Conservation (phyloP, 2,113 vertebrate genomes). For the Apistogramma diplotaenia region DNA sequence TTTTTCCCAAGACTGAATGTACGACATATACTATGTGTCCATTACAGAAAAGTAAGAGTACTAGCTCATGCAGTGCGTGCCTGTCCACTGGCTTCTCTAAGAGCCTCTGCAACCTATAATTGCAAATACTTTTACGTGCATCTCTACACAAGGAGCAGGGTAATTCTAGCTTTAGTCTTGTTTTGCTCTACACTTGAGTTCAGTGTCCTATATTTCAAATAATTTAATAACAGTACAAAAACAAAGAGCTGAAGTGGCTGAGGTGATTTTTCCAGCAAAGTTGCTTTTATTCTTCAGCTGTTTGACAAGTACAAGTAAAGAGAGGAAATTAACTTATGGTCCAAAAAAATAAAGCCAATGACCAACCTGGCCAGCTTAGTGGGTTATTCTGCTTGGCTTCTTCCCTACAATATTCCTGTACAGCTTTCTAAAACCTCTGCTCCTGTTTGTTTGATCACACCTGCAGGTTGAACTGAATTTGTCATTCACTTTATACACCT, state of each 20-base stretch:
- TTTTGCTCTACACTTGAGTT: background rate
- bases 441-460: background rate
- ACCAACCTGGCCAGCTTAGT: background rate
- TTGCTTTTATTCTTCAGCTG: background rate
- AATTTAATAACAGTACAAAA: background rate
- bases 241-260: background rate
- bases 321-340: background rate
- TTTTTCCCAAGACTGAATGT: background rate
- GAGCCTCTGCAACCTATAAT: background rate
- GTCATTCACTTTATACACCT: background rate
- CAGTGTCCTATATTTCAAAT: background rate
- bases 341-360: background rate
- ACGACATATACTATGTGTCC: background rate
- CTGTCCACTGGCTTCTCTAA: background rate
- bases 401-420: conserved; percentile 25
- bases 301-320: background rate
- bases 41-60: background rate
- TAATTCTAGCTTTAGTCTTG: background rate
- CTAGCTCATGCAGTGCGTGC: background rate
- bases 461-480: conserved; percentile 32
- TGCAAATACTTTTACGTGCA: background rate
- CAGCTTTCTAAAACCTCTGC: background rate
- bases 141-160: background rate
- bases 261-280: background rate
- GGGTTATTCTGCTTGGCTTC: conserved; percentile 21